Conservation (phyloP, 2,113 vertebrate genomes). For the Labeo catla region DNA sequence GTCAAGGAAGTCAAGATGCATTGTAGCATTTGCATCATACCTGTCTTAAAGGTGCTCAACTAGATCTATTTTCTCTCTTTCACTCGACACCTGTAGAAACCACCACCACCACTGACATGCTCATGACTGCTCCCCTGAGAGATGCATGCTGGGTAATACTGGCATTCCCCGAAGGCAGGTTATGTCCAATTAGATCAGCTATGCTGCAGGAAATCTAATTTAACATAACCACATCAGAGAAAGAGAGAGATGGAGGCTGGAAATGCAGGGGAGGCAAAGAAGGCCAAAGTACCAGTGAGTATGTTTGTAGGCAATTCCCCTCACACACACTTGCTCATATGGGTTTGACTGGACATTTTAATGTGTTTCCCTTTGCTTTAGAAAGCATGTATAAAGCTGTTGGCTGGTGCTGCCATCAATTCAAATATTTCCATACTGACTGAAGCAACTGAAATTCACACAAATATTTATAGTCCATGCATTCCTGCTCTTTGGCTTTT, state of each 20-base stretch:
- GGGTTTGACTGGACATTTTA: slow-evolving; percentile 7
- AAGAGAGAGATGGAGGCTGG: not conserved
- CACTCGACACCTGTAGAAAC: slow-evolving; percentile 7
- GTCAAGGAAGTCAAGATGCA: slow-evolving; percentile 3
- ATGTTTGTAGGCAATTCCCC: not conserved
- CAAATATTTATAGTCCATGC: not conserved
- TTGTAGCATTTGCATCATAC: not conserved
- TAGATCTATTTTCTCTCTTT: slow-evolving; percentile 19
- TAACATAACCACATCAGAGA: slow-evolving; percentile 50
- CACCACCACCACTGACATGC: not conserved
- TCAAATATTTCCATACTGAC: not conserved
- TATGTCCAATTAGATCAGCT: slow-evolving; percentile 44
- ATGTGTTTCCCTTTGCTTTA: not conserved
- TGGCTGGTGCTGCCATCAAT: not conserved
- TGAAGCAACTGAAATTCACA: not conserved
- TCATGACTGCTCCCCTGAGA: slow-evolving; percentile 43
- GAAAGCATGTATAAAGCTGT: not conserved
- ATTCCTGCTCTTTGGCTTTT: not conserved
- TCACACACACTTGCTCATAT: not conserved
- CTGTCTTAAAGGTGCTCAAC: slow-evolving; percentile 9
- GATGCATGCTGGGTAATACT: slow-evolving; percentile 40
- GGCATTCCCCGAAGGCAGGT: slow-evolving; percentile 52
- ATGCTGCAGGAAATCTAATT: slow-evolving; percentile 53
- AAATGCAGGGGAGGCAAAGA: slow-evolving; percentile 3
- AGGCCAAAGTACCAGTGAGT: not conserved